A percentile compares a stretch with the other conserved stretches of the same genome.
Evolutionary conservation across 1,140 invertebrate genomes (phyloP).

Genomic region (Epicauta chinensis): DNA sequence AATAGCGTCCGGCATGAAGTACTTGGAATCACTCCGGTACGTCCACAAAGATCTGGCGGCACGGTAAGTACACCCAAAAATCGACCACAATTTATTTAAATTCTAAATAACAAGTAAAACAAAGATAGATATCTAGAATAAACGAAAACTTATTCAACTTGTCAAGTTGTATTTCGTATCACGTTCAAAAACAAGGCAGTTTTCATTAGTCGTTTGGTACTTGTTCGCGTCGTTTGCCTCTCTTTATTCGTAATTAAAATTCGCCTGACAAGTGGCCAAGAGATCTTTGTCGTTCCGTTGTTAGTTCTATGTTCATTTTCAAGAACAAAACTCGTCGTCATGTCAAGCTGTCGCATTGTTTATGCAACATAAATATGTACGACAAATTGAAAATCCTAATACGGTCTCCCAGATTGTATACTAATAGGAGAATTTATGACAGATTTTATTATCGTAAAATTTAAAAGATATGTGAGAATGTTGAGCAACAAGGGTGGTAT

Average conservation of each 20-base stretch:
- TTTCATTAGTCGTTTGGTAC: constrained; percentile 17
- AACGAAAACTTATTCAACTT: constrained; percentile 23
- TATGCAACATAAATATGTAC: constrained; percentile 25
- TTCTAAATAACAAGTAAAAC: constrained; percentile 12
- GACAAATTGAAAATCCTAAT: constrained; percentile 22
- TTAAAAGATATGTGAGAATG: no score
- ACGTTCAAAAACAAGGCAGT: constrained; percentile 15
- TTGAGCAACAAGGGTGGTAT: no score
- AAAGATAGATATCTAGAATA: no score
- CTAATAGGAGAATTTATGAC: constrained; percentile 15
- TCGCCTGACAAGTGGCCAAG: constrained; percentile 14
- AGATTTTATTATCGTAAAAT: background rate
- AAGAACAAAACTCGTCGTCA: constrained; percentile 6
- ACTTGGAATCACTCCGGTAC: constrained; percentile 68
- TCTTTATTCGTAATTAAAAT: constrained; percentile 20
- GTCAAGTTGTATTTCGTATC: constrained; percentile 21
- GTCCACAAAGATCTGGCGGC: constrained; percentile 73
- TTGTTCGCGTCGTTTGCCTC: background rate
- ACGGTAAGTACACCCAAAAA: constrained; percentile 44
- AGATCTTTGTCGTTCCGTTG: no score
- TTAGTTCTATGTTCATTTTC: constrained; percentile 2
- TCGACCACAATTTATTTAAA: background rate
- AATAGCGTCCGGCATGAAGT: constrained; percentile 81
- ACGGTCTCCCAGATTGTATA: constrained; percentile 10
- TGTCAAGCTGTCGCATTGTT: constrained; percentile 23